A percentile compares a stretch with the other conserved stretches of the same genome.
Evolutionary conservation across 1,140 invertebrate species (phyloP).

Genomic region (Euborellia annulipes): DNA sequence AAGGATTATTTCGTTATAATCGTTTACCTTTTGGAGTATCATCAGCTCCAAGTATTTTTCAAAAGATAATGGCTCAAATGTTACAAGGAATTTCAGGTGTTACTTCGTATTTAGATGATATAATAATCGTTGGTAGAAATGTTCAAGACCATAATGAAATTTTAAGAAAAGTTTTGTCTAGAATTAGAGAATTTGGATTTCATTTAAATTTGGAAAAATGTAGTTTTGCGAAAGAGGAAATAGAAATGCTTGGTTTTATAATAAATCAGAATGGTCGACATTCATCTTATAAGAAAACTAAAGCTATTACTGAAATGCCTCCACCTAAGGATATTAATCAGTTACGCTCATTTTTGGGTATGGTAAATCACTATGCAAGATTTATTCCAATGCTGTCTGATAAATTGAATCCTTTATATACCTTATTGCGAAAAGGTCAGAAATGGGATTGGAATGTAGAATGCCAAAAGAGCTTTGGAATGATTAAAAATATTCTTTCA

Average conservation of each 20-base stretch:
- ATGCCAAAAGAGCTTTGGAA: not conserved
- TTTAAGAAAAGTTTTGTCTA: too few relatives aligned
- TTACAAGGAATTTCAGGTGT: not conserved
- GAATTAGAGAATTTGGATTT: too few relatives aligned
- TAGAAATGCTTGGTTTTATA: slow-evolving; percentile 20
- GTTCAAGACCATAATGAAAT: too few relatives aligned
- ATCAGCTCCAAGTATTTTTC: not conserved
- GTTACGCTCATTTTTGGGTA: slow-evolving; percentile 14
- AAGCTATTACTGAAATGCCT: slow-evolving; percentile 8
- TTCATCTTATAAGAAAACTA: not conserved
- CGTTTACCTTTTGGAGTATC: slow-evolving; percentile 1
- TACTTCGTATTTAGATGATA: too few relatives aligned
- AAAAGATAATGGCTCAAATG: not conserved
- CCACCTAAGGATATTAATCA: slow-evolving; percentile 16
- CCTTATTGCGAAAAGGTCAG: slow-evolving; percentile 15
- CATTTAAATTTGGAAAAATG: slow-evolving; percentile 13
- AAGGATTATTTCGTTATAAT: not conserved
- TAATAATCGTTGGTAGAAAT: too few relatives aligned
- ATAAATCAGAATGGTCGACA: slow-evolving; percentile 20
- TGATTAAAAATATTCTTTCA: not conserved
- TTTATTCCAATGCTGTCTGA: slow-evolving; percentile 19
- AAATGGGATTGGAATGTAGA: slow-evolving; percentile 18
- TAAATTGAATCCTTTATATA: slow-evolving; percentile 17
- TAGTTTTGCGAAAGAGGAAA: slow-evolving; percentile 13
- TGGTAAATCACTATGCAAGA: slow-evolving; percentile 18